Evolutionary conservation across 1,140 invertebrate species (phyloP), one percentile per base, ranked within the genome.

Genomic region (Gryllus bimaculatus): DNA sequence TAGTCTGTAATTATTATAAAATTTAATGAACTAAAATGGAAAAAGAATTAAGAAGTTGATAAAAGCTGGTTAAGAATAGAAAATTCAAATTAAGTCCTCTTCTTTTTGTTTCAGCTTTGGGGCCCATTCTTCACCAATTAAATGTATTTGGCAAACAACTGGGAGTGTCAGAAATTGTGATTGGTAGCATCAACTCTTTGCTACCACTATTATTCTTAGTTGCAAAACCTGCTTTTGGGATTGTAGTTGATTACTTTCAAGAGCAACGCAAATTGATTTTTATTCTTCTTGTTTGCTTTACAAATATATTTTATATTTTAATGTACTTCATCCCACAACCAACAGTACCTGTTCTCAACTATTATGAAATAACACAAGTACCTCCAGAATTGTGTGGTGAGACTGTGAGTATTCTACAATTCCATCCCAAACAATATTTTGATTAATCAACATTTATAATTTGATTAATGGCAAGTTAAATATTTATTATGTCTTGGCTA

Each of bases 111-210:
- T 47, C 84, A 94, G 93, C 92, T 5, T 89, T 93, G 86, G 93
- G 93, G 7, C 93, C 93, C 7, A 89, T 94, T 48, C 84, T 94
- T 47, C 93, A 93, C 0, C 93, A 92, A 83, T 84, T 94, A 77
- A 87, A 90, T 73, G 92, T 94, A 18, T 91, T 91, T 84, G 93
- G 92, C 5, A 90, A 91, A 82, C 91, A 94, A 84, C 84, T 94
- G 66, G 93, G 93, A 0, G 87, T 94, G n/a, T 91, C 92, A 0
- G 87, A 92, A 0, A 85, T 90, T 5, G 87, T 91, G 0, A 93
- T 94, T 91, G 93, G 93, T 7, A 88, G 88, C 20, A 89, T 94
- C 76, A 92, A 89, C 0, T 90, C 90, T 0, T 84, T 93, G 1
- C 82, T 94, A 78, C 93, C 93, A 0, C 85, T 94, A 18, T 83